Conservation (phyloP, 2,888 invertebrate species). For the Ypsolopha scabrella region DNA sequence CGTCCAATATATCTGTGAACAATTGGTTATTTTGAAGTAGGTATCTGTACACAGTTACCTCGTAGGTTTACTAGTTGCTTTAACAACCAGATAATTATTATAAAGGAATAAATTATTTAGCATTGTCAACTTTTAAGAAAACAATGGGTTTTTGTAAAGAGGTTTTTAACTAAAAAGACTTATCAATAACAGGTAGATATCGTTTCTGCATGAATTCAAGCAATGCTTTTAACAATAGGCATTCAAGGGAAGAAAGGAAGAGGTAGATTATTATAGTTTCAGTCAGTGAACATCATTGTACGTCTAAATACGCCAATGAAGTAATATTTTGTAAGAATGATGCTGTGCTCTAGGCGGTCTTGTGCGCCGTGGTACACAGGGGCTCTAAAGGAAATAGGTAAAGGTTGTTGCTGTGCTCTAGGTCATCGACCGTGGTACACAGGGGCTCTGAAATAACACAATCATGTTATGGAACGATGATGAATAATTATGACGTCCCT, state of each 20-base stretch:
- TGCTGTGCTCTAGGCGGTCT: constrained; percentile 6
- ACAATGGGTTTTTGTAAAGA: not conserved
- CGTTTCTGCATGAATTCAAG: too few species aligned
- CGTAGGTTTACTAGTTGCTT: not conserved
- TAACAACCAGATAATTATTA: not conserved
- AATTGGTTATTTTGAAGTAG: constrained; percentile 1
- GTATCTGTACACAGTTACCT: not conserved
- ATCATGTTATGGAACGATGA: too few species aligned
- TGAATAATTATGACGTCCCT: not conserved
- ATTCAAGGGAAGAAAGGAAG: too few species aligned
- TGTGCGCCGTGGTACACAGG: constrained; percentile 9
- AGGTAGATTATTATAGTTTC: too few species aligned
- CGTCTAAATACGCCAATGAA: not conserved
- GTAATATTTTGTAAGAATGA: not conserved
- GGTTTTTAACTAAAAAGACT: too few species aligned
- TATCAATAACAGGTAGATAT: too few species aligned
- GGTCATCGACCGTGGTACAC: not conserved
- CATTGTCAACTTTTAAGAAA: not conserved
- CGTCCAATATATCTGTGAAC: not conserved
- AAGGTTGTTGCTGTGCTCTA: not conserved
- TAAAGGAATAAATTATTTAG: not conserved
- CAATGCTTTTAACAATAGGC: too few species aligned
- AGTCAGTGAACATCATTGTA: too few species aligned
- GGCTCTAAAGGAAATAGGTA: constrained; percentile 5
- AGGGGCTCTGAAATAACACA: constrained; percentile 6